Conservation (phyloP, 2,797 vertebrate genomes). For the Gymnoscopelus microlampas region DNA sequence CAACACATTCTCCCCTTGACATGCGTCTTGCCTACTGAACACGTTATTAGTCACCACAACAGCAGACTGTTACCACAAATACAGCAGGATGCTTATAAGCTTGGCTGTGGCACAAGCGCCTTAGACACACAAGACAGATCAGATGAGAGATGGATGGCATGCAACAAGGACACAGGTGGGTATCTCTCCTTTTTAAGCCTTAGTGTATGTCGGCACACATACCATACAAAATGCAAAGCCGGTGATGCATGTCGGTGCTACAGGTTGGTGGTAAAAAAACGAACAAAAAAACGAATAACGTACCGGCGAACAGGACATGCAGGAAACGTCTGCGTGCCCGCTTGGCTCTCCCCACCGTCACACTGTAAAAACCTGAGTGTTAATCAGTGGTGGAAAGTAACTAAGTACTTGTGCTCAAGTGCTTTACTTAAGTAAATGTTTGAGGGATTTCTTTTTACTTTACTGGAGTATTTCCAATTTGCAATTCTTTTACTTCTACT, state of each 20-base stretch:
- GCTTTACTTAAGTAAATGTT: too few species aligned
- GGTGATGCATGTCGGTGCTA: conserved; percentile 66
- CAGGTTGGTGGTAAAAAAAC: conserved; percentile 53
- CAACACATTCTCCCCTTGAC: conserved; percentile 50
- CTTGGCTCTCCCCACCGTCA: conserved; percentile 27
- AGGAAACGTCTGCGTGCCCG: conserved; percentile 36
- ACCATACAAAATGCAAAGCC: conserved; percentile 62
- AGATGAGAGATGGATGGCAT: conserved; percentile 64
- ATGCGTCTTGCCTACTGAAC: conserved; percentile 57
- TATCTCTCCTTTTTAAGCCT: conserved; percentile 36
- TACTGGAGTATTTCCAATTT: too few species aligned
- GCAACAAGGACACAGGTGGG: conserved; percentile 56
- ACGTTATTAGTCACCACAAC: conserved; percentile 61
- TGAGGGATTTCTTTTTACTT: too few species aligned
- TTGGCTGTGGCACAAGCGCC: conserved; percentile 39
- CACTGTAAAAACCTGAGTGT: conserved; percentile 31
- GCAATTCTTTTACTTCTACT: too few species aligned
- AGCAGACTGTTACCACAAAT: conserved; percentile 60
- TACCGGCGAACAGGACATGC: conserved; percentile 57
- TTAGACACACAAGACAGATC: conserved; percentile 47
- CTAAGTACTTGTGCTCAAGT: too few species aligned
- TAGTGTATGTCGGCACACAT: conserved; percentile 41
- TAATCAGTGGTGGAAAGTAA: too few species aligned
- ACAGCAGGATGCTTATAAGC: conserved; percentile 65
- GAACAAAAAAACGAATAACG: conserved; percentile 24